Evolutionary conservation across 2,888 invertebrate species (phyloP), one percentile per base, ranked within the genome.

Genomic region (Achlya flavicornis): DNA sequence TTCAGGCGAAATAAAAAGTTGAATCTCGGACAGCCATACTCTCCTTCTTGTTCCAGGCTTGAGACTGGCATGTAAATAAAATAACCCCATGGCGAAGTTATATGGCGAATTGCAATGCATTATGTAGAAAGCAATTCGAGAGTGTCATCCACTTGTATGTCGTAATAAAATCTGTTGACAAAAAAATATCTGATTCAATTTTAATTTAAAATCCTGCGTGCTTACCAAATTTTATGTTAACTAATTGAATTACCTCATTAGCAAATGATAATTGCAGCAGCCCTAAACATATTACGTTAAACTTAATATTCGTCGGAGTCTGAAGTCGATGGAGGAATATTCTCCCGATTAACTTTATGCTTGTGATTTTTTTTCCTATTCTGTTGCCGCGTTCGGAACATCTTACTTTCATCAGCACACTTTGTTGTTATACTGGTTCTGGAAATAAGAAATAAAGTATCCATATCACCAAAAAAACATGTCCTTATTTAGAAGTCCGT

Each of bases 381-480:
- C 26, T 75, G 70, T 64, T 81, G 76, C 4, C 87, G 81, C 58
- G 78, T 85, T 33, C 91, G 92, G 58, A 86, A 85, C 94, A 95
- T 94, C 85, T 95, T 95, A 70, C 94, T 94, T 79, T 95, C 95
- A 75, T 95, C 95, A 0, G 95, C 94, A 74, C 95, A 95, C 81
- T 95, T 95, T 0, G 94, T 94, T 32, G 95, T 95, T n/a, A 95
- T 95, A n/a, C 93, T 92, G 16, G 89, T 91, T 61, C 95, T 93
- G 81, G 58, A 80, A 81, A 64, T 61, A 6, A 35, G 35, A 35
- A 35, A 35, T 35, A 35, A n/a, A 35, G 7, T 7, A 35, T 7
- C 1, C 35, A 35, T 33, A 33, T 33, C 33, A n/a, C n/a, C n/a
- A n/a, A n/a, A n/a, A n/a, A n/a, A n/a, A n/a, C n/a, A n/a, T n/a